Evolutionary conservation across 2,888 invertebrate genomes (phyloP).

Genomic region (Danaus chrysippus): DNA sequence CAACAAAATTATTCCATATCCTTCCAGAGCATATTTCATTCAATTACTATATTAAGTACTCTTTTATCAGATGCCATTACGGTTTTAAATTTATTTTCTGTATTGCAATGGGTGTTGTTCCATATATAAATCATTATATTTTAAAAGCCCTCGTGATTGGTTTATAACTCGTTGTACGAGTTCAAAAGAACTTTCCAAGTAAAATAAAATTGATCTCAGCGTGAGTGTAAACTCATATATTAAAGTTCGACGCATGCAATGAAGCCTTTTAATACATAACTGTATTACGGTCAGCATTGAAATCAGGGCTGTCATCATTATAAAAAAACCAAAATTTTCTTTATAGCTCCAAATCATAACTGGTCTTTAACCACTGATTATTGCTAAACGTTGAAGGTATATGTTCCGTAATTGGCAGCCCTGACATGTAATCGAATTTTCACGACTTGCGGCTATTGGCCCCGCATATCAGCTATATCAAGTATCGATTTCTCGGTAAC

Average conservation of each 20-base stretch:
- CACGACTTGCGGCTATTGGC: constrained; percentile 55
- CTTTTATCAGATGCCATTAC: constrained; percentile 5
- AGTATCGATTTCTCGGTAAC: constrained; percentile 60
- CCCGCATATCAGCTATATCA: constrained; percentile 54
- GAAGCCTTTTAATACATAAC: constrained; percentile 52
- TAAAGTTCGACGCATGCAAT: constrained; percentile 63
- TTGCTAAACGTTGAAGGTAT: constrained; percentile 26
- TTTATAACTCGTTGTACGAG: constrained; percentile 30
- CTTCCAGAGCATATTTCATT: background rate
- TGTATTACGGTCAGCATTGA: constrained; percentile 39
- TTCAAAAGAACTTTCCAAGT: constrained; percentile 26
- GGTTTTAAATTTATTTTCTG: background rate
- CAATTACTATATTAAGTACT: constrained; percentile 5
- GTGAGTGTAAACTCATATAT: constrained; percentile 54
- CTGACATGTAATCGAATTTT: constrained; percentile 50
- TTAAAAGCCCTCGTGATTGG: constrained; percentile 32
- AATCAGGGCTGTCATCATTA: constrained; percentile 43
- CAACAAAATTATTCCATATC: background rate
- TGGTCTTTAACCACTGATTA: constrained; percentile 22
- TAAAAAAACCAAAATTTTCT: constrained; percentile 26
- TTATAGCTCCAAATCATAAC: constrained; percentile 22
- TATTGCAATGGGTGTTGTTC: constrained; percentile 1
- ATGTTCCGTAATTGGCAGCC: constrained; percentile 31
- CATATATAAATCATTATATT: constrained; percentile 30
- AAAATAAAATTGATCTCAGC: constrained; percentile 46